Base-by-base conservation (phyloP, 2,888 invertebrate species). In the Epistrophella euchroma region DNA sequence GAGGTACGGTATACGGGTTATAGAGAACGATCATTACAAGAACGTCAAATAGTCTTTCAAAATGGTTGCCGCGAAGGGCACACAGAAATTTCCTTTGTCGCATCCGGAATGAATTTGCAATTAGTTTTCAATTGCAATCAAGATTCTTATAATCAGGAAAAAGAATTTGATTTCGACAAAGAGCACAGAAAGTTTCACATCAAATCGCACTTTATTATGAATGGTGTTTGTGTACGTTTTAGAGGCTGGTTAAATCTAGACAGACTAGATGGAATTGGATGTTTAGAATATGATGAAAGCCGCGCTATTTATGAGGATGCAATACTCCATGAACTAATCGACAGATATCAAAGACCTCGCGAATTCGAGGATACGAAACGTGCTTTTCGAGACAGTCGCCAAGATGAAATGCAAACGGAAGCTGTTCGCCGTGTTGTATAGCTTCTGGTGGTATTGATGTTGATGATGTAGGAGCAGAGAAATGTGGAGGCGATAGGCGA, bases 171-270 rank as follows among this genome's bases (percentile, higher is more conserved):
- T 93, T 98, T 98, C 91, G 98, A 98, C 90, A 98, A 98, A 93
- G 98, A 99, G 93, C 97, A 95, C 78, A 98, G 98, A 91, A 98
- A 98, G 95, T 98, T 98, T 52, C 98, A 98, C 93, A 95, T 99
- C 88, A 96, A 97, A 90, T 97, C 98, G 15, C 95, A 96, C 90
- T 97, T 99, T 91, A 98, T 99, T 90, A 97, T 99, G 97, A 98
- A 99, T 93, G 99, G 99, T 66, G 99, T 99, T n/a, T 99, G 98
- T 93, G 98, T 99, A 15, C 94, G 97, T 91, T 99, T 98, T 96
- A 95, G 97, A 17, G 99, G 98, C 5, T 98, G 97, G 97, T 93
- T 99, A 88, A 98, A 99, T 92, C 92, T 98, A 91, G 97, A 98
- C 91, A 95, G 98, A 56, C 94, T 99, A 86, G 98, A 98, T 92